A percentile compares a stretch with the other conserved stretches of the same genome.
Conservation (phyloP, 2,113 vertebrate genomes). For the Lasiurus borealis region DNA sequence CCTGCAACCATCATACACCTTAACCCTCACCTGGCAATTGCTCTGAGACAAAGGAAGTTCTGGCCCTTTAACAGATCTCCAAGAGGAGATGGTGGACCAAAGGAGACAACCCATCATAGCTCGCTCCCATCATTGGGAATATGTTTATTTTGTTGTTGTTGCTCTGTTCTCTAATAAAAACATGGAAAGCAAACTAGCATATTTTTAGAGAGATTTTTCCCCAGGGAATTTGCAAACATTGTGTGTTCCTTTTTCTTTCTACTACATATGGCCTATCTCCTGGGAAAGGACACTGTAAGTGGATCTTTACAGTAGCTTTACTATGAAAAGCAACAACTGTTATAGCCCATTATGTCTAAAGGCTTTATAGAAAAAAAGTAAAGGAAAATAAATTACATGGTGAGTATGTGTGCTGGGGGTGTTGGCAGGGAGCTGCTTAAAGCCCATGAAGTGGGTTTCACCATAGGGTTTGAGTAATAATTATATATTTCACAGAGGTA, state of each 20-base stretch:
- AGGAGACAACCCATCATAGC: neutral
- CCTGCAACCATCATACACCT: neutral
- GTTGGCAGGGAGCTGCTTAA: neutral
- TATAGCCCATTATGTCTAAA: slow-evolving; percentile 9
- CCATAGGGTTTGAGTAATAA: neutral
- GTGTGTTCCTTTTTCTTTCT: neutral
- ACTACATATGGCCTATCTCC: neutral
- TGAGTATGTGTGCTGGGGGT: neutral
- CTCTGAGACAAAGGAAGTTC: neutral
- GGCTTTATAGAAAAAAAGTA: neutral
- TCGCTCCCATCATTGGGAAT: neutral
- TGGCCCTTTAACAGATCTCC: neutral
- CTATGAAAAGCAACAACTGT: slow-evolving; percentile 23
- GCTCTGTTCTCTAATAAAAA: neutral
- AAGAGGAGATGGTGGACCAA: neutral
- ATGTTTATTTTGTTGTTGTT: neutral
- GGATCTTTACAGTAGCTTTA: neutral
- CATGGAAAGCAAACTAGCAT: neutral
- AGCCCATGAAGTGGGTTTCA: neutral
- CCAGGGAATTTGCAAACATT: neutral
- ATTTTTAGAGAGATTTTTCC: neutral
- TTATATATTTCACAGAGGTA: neutral
- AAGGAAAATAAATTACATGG: neutral
- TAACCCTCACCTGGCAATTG: neutral
- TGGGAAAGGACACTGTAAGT: neutral